A percentile compares a stretch with the other conserved stretches of the same genome.
phyloP scores from a whole-genome alignment of 2,113 vertebrate genomes.

The Pholis gunnellus region DNA sequence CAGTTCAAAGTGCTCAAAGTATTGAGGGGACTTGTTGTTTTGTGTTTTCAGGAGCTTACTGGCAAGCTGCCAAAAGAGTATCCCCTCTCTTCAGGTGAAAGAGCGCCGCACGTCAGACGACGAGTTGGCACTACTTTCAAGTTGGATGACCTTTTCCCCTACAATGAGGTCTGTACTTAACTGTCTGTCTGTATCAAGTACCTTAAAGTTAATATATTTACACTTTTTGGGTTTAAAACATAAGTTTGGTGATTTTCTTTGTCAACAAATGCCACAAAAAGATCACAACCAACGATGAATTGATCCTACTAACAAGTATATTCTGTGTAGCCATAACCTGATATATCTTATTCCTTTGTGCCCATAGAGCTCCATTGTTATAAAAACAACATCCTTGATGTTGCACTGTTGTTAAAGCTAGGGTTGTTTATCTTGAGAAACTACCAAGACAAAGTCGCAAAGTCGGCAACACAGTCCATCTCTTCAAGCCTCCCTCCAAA shows the following conservation, averaged over 20 bases:
- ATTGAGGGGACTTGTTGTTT: constrained; percentile 27
- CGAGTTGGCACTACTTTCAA: constrained; percentile 93
- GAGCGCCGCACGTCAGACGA: constrained; percentile 90
- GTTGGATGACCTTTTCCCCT: constrained; percentile 92
- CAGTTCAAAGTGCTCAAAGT: constrained; percentile 15
- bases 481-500: too few species aligned
- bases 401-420: not conserved
- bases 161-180: constrained; percentile 88
- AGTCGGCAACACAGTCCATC: too few species aligned
- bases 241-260: not conserved
- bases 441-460: not conserved
- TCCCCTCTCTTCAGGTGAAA: constrained; percentile 90
- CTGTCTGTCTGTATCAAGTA: not conserved
- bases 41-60: constrained; percentile 89
- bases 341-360: not conserved
- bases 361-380: not conserved
- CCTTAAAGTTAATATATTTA: not conserved
- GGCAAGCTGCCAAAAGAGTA: constrained; percentile 96
- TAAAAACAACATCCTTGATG: not conserved
- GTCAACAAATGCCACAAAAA: not conserved
- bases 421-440: not conserved
- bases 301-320: not conserved
- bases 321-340: not conserved
- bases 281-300: not conserved
- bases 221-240: not conserved